Evolutionary conservation across 2,113 vertebrate species (phyloP), one percentile per base, ranked within the genome.

Genomic region (Coptodon rendalli): DNA sequence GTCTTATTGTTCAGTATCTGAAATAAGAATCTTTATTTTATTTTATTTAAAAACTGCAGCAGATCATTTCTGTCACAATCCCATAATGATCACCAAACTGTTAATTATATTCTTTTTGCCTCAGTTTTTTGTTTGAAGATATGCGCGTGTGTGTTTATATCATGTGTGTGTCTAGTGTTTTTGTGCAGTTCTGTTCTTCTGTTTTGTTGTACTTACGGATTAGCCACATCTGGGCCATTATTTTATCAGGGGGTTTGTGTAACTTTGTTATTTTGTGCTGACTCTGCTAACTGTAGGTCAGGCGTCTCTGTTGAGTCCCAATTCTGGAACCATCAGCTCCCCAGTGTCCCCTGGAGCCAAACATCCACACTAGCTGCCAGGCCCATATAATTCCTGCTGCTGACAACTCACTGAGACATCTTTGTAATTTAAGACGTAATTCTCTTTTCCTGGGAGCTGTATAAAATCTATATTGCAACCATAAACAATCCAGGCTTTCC

Each of bases 401-500:
- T 92, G 95, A 95, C 95, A 92, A 89, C 93, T 91, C 87, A 36
- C 89, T 71, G 89, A 95, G 94, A 91, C 95, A 91, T 96, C 93
- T 92, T 90, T 89, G 94, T 96, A 96, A 96, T 97, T 96, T 96
- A 97, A 90, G 90, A 90, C 80, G 89, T 96, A 95, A 96, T 96
- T 96, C 91, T 90, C 91, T 94, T 93, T 95, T 95, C 95, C 96
- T 95, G 66, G 92, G 95, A 96, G 96, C 93, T 89, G 89, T 94
- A 95, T 96, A 94, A 96, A 96, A 96, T 95, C 96, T 95, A 95
- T 96, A 96, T 96, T 96, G 94, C 90, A 86, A 89, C 94, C 92
- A 96, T 96, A 96, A 96, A 96, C 95, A 96, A 95, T 91, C 87
- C 66, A 11, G 80, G 59, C 83, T 93, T 94, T 89, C 91, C 88